Conservation (phyloP, 2,113 vertebrate genomes). For the Otocyon megalotis region DNA sequence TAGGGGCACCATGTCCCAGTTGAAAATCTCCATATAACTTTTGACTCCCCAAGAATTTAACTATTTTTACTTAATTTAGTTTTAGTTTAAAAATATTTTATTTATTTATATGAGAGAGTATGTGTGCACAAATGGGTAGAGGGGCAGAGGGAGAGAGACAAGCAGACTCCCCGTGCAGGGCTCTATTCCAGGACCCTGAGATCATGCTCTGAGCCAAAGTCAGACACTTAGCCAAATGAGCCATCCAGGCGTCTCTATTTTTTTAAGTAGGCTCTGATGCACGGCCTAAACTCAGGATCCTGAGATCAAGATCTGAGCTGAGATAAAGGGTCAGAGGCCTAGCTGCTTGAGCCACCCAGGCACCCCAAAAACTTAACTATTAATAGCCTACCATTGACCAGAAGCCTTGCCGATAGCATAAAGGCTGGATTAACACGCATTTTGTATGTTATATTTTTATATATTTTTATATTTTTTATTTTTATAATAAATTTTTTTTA, state of each 20-base stretch:
- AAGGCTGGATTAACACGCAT: not conserved
- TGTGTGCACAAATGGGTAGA: not conserved
- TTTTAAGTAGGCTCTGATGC: too few species aligned
- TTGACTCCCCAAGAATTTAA: not conserved
- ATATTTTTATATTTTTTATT: too few species aligned
- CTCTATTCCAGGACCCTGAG: not conserved
- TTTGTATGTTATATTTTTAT: too few species aligned
- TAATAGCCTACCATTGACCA: not conserved
- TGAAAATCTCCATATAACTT: not conserved
- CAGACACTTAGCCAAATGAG: not conserved
- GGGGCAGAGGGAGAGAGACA: not conserved
- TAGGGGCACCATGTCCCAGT: not conserved
- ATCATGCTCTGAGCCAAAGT: not conserved
- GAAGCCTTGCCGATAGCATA: not conserved
- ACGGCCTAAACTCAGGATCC: too few species aligned
- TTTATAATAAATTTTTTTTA: too few species aligned
- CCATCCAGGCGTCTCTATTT: too few species aligned
- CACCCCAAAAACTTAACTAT: not conserved
- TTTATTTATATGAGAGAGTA: not conserved
- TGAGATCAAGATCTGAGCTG: too few species aligned
- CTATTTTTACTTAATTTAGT: not conserved
- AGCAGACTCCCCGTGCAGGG: not conserved
- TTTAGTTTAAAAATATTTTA: not conserved
- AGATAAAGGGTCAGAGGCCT: too few species aligned
- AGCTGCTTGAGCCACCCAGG: not conserved